These are phyloP conservation scores for Cercocebus atys DNA, from an alignment of 2,113 vertebrate species.

Conservation along the genomic window DNA sequence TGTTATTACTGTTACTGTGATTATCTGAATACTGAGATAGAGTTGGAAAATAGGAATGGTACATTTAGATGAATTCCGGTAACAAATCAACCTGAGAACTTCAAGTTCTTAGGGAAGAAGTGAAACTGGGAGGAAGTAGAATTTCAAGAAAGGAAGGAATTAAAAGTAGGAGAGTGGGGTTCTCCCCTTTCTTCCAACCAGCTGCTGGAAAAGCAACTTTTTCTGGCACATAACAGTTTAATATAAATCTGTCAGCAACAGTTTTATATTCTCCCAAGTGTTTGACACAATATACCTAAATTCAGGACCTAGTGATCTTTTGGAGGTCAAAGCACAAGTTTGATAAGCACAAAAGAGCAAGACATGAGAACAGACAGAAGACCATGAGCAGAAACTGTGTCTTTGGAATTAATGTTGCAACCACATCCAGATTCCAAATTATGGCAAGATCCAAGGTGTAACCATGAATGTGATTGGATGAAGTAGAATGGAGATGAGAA, in stretches of 20 bases:
- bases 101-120: neutral
- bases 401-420: neutral
- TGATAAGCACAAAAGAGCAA: neutral
- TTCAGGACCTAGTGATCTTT: neutral
- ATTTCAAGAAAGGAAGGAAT: neutral
- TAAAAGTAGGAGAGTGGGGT: neutral
- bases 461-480: neutral
- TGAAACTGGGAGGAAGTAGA: neutral
- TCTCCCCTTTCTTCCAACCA: neutral
- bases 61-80: neutral
- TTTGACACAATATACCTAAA: neutral
- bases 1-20: neutral
- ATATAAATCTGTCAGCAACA: neutral
- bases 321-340: neutral
- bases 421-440: neutral
- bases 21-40: neutral
- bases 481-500: fast-evolving
- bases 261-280: neutral
- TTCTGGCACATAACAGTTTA: neutral
- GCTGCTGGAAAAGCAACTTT: neutral
- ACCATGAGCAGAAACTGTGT: neutral
- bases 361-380: neutral
- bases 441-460: neutral
- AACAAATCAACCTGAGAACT: neutral
- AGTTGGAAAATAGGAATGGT: neutral